Conservation (phyloP, 2,888 invertebrate species). For the Oscheius sp. region DNA sequence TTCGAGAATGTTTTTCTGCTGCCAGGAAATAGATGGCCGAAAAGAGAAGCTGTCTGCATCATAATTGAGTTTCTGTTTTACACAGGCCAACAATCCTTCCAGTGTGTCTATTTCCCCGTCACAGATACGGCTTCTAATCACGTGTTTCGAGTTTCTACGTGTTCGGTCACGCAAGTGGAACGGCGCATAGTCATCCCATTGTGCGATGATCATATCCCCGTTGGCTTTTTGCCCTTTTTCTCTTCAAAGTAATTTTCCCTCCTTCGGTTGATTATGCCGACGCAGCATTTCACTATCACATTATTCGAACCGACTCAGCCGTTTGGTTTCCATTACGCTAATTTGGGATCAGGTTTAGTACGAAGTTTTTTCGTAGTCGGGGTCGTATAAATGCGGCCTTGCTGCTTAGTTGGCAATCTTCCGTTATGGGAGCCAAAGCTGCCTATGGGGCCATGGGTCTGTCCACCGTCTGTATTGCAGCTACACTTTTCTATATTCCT, state of each 20-base stretch:
- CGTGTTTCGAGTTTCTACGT: slow-evolving; percentile 23
- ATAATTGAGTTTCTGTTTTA: too few species aligned
- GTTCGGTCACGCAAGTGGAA: slow-evolving; percentile 24
- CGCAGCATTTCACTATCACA: too few species aligned
- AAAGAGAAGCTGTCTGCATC: too few species aligned
- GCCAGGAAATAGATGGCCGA: too few species aligned
- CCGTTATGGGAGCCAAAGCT: slow-evolving; percentile 32
- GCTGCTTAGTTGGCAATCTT: neutral
- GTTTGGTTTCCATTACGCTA: slow-evolving; percentile 18
- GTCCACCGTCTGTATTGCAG: slow-evolving; percentile 50
- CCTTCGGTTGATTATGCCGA: neutral
- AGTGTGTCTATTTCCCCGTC: too few species aligned
- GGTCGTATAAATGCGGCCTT: slow-evolving; percentile 9
- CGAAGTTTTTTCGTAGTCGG: slow-evolving; percentile 14
- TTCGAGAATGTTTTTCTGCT: too few species aligned
- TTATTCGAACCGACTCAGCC: neutral
- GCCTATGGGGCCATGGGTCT: slow-evolving; percentile 51
- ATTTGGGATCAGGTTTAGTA: slow-evolving; percentile 35
- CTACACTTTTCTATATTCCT: slow-evolving; percentile 50
- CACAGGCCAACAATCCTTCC: too few species aligned
- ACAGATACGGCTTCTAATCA: slow-evolving; percentile 14
- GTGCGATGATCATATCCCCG: neutral
- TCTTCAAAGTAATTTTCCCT: neutral
- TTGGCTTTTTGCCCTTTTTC: neutral
- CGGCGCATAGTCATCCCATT: slow-evolving; percentile 12